Percentiles rank a stretch among this genome's conserved stretches.
These are phyloP conservation scores for Diarsia dahlii DNA, from an alignment of 2,888 invertebrate species.

Conservation along the genomic window DNA sequence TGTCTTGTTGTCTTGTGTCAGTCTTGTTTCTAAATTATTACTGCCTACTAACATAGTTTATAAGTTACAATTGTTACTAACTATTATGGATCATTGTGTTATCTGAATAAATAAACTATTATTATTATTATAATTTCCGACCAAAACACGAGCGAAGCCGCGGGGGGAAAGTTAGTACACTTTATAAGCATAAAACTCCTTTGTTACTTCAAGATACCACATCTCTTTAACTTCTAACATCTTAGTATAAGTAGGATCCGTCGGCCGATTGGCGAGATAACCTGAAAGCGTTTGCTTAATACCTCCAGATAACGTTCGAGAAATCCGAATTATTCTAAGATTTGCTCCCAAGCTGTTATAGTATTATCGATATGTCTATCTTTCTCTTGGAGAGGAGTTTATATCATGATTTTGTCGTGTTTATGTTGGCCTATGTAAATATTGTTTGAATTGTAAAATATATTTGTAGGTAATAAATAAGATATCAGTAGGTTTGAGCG, in stretches of 20 bases:
- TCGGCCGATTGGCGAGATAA: slow-evolving; percentile 56
- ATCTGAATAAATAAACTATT: too few species aligned
- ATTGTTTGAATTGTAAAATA: neutral
- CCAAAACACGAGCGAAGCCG: too few species aligned
- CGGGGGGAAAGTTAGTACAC: too few species aligned
- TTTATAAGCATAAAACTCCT: neutral
- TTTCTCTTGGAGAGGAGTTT: neutral
- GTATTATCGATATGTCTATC: slow-evolving; percentile 11
- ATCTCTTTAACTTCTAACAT: slow-evolving; percentile 12
- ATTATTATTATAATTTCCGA: too few species aligned
- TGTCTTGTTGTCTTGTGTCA: too few species aligned
- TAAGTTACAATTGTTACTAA: too few species aligned
- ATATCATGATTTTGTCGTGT: neutral
- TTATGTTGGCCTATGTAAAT: neutral
- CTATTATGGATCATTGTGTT: too few species aligned
- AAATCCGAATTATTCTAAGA: slow-evolving; percentile 66
- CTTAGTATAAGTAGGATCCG: slow-evolving; percentile 10
- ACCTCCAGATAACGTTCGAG: slow-evolving; percentile 67
- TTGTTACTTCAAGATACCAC: neutral
- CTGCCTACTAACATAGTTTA: too few species aligned
- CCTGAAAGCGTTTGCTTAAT: slow-evolving; percentile 69
- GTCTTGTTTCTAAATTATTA: too few species aligned
- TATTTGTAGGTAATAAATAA: neutral
- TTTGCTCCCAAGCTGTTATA: slow-evolving; percentile 30
- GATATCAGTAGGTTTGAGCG: too few species aligned